Conservation (phyloP, 2,113 vertebrate genomes). For the Himantopus leucocephalus region DNA sequence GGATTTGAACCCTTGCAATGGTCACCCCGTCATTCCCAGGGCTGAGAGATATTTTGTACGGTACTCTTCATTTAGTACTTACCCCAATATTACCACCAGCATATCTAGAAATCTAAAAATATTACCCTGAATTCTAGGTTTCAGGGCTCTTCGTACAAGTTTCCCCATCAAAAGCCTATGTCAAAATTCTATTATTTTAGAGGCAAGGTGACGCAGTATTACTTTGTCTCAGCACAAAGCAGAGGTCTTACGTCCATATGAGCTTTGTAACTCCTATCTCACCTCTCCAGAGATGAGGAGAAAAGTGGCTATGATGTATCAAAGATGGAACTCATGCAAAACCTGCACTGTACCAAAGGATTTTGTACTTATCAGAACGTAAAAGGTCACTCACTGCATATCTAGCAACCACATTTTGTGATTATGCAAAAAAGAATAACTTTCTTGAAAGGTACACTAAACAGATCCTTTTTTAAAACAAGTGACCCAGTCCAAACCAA, state of each 20-base stretch:
- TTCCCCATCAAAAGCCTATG: background rate
- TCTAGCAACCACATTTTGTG: background rate
- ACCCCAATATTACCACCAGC: background rate
- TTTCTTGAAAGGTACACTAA: background rate
- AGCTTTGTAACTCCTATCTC: background rate
- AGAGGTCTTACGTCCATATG: background rate
- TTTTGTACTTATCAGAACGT: background rate
- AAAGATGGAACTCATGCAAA: background rate
- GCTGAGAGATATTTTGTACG: background rate
- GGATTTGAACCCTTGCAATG: background rate
- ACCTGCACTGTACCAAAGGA: background rate
- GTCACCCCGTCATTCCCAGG: background rate
- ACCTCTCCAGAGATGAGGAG: background rate
- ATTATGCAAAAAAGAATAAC: background rate
- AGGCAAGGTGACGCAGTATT: background rate
- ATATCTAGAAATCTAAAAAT: background rate
- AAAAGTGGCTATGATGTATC: background rate
- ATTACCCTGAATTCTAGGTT: background rate
- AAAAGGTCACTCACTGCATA: background rate
- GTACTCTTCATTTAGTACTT: background rate
- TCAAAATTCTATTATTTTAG: background rate
- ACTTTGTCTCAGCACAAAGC: background rate
- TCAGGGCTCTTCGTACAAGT: background rate
- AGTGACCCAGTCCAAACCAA: background rate
- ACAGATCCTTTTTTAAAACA: background rate